Conservation (phyloP, 2,113 vertebrate species). For the Capreolus pygargus region DNA sequence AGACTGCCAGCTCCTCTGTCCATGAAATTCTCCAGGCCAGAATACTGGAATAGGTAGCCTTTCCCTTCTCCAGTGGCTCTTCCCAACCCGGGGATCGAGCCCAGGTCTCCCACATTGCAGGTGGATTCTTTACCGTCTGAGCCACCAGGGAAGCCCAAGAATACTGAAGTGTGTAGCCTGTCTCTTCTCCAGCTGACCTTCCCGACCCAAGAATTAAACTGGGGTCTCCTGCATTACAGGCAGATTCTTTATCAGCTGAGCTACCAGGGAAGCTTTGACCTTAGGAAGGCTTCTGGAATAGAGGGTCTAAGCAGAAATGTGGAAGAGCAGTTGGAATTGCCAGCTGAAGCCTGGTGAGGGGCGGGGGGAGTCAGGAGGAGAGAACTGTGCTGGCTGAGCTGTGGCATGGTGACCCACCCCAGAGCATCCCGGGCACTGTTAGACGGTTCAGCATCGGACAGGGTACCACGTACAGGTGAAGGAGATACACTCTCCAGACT, state of each 20-base stretch:
- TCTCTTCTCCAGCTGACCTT: not conserved
- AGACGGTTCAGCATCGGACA: not conserved
- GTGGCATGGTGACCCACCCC: fast-evolving
- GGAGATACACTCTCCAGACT: not conserved
- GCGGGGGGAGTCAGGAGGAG: fast-evolving
- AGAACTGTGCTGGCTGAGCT: too few relatives aligned
- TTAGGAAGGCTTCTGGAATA: not conserved
- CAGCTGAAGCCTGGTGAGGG: not conserved
- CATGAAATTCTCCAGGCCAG: not conserved
- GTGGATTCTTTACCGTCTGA: not conserved
- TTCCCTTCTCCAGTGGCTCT: not conserved
- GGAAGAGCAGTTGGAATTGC: not conserved
- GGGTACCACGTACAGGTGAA: fast-evolving
- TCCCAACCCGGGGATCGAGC: not conserved
- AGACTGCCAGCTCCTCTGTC: not conserved
- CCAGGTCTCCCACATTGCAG: not conserved
- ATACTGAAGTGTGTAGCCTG: not conserved
- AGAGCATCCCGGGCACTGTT: fast-evolving
- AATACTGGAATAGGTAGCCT: not conserved
- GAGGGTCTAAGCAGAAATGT: not conserved
- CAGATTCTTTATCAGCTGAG: not conserved
- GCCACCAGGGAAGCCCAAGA: not conserved
- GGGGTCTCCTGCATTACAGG: not conserved
- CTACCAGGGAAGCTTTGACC: not conserved
- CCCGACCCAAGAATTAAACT: not conserved